These are phyloP conservation scores for Synodontis membranacea DNA, from an alignment of 2,113 vertebrate species.

Conservation along the genomic window DNA sequence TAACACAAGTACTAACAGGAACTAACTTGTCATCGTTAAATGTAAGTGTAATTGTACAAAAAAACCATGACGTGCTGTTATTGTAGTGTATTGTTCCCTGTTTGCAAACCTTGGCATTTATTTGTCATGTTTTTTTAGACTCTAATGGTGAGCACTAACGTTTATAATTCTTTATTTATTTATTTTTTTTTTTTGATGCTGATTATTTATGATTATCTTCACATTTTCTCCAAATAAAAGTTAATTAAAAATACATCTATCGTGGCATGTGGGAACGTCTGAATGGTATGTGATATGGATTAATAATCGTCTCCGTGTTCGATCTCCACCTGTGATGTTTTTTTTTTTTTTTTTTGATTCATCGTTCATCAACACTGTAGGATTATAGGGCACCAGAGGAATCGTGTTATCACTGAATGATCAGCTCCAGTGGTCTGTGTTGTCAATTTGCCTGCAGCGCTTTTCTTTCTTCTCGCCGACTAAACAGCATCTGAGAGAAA, in stretches of 20 bases:
- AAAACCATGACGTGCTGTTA: not conserved
- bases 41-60: not conserved
- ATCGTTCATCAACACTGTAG: not conserved
- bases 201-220: not conserved
- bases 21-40: not conserved
- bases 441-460: constrained; percentile 37
- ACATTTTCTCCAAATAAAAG: not conserved
- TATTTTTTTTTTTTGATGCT: not conserved
- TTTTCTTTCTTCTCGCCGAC: constrained; percentile 26
- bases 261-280: no score
- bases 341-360: not conserved
- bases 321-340: not conserved
- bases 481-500: not conserved
- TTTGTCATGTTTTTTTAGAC: not conserved
- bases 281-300: not conserved
- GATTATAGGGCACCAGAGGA: not conserved
- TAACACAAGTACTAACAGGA: not conserved
- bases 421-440: not conserved
- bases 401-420: constrained; percentile 1
- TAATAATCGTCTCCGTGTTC: not conserved
- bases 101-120: not conserved
- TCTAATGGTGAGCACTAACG: not conserved
- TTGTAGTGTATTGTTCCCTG: not conserved
- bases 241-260: not conserved
- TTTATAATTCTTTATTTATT: not conserved